These are phyloP conservation scores for Mermis nigrescens DNA, from an alignment of 2,888 invertebrate species.

Conservation along the genomic window DNA sequence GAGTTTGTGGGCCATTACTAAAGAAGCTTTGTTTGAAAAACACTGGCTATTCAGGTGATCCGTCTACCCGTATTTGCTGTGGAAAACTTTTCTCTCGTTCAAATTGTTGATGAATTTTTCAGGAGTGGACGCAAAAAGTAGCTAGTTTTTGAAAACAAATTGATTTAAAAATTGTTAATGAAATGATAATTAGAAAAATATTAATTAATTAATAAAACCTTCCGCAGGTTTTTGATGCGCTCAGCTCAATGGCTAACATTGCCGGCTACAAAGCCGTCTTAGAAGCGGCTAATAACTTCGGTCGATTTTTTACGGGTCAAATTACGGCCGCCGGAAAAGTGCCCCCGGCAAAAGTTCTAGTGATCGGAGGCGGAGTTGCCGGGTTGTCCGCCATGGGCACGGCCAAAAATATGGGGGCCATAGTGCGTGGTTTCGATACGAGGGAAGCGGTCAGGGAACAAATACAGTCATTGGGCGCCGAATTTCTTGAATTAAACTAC, in stretches of 20 bases:
- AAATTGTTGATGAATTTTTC: too few relatives aligned
- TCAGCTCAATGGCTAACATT: constrained; percentile 78
- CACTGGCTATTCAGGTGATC: too few relatives aligned
- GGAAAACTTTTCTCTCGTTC: too few relatives aligned
- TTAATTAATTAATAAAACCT: neutral
- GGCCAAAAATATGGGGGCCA: constrained; percentile 66
- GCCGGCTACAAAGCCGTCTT: constrained; percentile 69
- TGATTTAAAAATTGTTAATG: neutral
- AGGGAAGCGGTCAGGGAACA: constrained; percentile 61
- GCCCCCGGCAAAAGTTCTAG: constrained; percentile 65
- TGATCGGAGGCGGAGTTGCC: constrained; percentile 73
- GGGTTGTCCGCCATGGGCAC: constrained; percentile 66
- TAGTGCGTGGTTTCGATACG: constrained; percentile 69
- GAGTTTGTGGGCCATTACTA: too few relatives aligned
- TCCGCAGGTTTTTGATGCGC: constrained; percentile 53
- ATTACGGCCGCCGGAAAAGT: constrained; percentile 75
- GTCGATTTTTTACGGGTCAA: constrained; percentile 72
- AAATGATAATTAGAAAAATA: neutral
- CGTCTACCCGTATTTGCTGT: too few relatives aligned
- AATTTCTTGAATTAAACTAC: constrained; percentile 58
- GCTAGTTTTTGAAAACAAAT: neutral
- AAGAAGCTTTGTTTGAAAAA: too few relatives aligned
- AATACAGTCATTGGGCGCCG: constrained; percentile 67
- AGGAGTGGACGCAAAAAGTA: too few relatives aligned
- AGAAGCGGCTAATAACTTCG: constrained; percentile 69